Conservation (phyloP, 2,113 vertebrate species). For the Corythaeola cristata region DNA sequence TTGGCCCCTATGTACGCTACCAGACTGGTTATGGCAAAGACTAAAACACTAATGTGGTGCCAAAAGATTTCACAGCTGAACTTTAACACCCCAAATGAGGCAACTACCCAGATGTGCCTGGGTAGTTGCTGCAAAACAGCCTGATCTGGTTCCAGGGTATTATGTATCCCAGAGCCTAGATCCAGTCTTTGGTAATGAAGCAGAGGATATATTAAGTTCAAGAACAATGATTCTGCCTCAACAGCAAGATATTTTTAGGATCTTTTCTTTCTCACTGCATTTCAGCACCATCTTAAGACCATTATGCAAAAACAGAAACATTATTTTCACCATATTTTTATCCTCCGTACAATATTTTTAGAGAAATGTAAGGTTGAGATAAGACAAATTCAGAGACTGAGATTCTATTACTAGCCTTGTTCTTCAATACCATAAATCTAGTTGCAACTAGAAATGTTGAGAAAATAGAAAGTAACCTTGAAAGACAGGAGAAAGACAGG, state of each 20-base stretch:
- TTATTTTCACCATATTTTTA: neutral
- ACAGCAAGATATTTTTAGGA: neutral
- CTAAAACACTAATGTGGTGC: neutral
- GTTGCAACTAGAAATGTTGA: neutral
- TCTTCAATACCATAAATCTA: neutral
- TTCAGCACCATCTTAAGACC: constrained; percentile 48
- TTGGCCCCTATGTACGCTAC: neutral
- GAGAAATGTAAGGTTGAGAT: neutral
- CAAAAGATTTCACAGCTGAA: neutral
- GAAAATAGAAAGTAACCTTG: neutral
- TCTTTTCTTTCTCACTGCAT: constrained; percentile 20
- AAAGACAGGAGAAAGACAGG: neutral
- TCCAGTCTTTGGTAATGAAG: neutral
- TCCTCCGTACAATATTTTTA: neutral
- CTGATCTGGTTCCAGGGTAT: neutral
- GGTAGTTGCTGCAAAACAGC: neutral
- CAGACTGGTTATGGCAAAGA: neutral
- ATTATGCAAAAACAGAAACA: constrained; percentile 15
- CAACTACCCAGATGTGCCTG: neutral
- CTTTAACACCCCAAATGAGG: neutral
- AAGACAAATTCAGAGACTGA: neutral
- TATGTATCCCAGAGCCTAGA: neutral
- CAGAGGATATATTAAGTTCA: neutral
- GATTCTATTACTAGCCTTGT: neutral
- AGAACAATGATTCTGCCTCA: neutral